Base-by-base conservation (phyloP, 1,140 invertebrate genomes). In the Campoletis sonorensis region DNA sequence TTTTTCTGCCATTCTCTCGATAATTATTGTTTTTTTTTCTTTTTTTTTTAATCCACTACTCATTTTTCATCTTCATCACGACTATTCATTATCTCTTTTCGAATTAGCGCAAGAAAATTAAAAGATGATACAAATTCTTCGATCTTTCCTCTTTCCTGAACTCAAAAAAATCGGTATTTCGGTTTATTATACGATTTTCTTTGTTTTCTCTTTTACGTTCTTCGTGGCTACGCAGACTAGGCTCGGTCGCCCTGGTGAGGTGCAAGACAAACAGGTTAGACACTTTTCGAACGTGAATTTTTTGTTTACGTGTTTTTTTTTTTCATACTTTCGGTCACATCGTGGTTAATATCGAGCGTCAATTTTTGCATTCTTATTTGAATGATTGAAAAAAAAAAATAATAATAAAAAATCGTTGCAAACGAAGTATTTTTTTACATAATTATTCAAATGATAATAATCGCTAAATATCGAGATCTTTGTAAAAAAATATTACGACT, bases 251-350 rank as follows among this genome's bases (percentile, higher is more conserved):
- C 92, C 92, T 88, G 92, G 92, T 85, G 91, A 90, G 89, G 87
- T 93, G 83, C 91, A 92, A 88, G 90, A 90, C 79, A 92, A 92
- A 88, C 90, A 91, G 92, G 92, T 93, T 92, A 93, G 92, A 88
- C 86, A 87, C 71, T 81, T 81, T 81, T 78, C 84, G 61, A 80
- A 87, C 80, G 77, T 83, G 78, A 54, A 75, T 70, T 54, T 33
- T 45, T 61, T 73, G 8, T 72, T 27, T 27, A 49, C 30, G n/a
- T 79, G 18, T 79, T 68, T 15, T 71, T 77, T 8, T n/a, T 33
- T 40, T 37, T 51, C 15, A 51, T 79, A 21, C 15, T 30, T 51
- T 27, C 64, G 64, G 40, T 45, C 8, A 45, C 37, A 11, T 45
- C 51, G 71, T 73, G 71, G 3, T 73, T 73, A 73, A 73, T 73